A percentile compares a stretch with the other conserved stretches of the same genome.
Evolutionary conservation across 1,140 invertebrate species (phyloP).

Genomic region (Drosophila ficusphila): DNA sequence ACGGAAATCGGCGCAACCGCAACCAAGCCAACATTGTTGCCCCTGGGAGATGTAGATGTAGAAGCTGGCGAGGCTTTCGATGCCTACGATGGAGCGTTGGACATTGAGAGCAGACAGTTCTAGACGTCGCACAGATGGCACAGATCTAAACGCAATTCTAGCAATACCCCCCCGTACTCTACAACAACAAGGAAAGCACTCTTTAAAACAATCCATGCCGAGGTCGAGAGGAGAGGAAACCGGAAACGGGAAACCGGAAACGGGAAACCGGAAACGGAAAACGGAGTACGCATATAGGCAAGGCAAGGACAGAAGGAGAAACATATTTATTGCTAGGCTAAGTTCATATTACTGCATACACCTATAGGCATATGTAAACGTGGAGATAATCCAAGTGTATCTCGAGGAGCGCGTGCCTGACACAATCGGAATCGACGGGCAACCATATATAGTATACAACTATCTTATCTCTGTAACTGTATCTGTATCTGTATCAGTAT

Average conservation of each 20-base stretch:
- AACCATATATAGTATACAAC: slow-evolving; percentile 16
- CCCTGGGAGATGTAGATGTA: neutral
- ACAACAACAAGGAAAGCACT: neutral
- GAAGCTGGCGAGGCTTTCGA: slow-evolving; percentile 13
- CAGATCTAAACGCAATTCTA: slow-evolving; percentile 65
- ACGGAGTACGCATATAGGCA: neutral
- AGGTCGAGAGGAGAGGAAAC: slow-evolving; percentile 8
- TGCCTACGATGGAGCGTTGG: slow-evolving; percentile 48
- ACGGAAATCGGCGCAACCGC: neutral
- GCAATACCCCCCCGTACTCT: slow-evolving; percentile 49
- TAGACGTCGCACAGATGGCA: slow-evolving; percentile 36
- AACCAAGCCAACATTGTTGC: slow-evolving; percentile 9
- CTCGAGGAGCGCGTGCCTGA: slow-evolving; percentile 56
- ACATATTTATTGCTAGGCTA: slow-evolving; percentile 74
- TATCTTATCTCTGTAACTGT: slow-evolving; percentile 25
- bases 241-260: neutral
- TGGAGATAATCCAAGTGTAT: slow-evolving; percentile 39
- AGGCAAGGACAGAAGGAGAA: slow-evolving; percentile 9
- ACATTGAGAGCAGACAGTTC: slow-evolving; percentile 57
- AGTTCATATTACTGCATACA: slow-evolving; percentile 64
- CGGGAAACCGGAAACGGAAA: slow-evolving; percentile 8
- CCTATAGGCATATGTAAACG: slow-evolving; percentile 45
- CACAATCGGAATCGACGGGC: slow-evolving; percentile 29
- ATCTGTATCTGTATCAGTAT: slow-evolving; percentile 6
- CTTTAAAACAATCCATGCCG: slow-evolving; percentile 37